A percentile compares a stretch with the other conserved stretches of the same genome.
phyloP scores from a whole-genome alignment of 35 echinoderm and acorn worm species.

The Strongylocentrotus purpuratus region DNA sequence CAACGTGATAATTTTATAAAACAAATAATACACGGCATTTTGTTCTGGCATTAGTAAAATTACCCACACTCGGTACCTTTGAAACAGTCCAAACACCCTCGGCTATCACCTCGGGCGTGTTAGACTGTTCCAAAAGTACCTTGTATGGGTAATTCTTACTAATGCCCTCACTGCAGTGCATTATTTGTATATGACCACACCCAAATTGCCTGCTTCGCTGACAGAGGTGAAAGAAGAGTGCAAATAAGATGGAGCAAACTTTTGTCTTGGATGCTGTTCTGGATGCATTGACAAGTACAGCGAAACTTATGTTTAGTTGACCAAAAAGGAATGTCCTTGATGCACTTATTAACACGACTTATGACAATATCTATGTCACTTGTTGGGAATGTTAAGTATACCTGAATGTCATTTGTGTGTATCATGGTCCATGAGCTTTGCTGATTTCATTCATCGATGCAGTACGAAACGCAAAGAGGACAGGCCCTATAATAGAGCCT shows the following conservation, averaged over 20 bases:
- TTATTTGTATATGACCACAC: not conserved
- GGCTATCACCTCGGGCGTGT: no score
- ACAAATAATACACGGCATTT: no score
- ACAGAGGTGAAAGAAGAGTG: not conserved
- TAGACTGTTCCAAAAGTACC: no score
- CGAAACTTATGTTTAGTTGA: not conserved
- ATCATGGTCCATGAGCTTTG: conserved; percentile 17
- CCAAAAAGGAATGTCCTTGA: not conserved
- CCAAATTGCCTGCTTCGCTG: not conserved
- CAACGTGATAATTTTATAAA: no score
- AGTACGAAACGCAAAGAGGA: not conserved
- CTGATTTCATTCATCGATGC: not conserved
- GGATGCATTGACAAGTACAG: not conserved
- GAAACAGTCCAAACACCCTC: no score
- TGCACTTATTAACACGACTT: not conserved
- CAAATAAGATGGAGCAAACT: not conserved
- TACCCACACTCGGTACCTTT: no score
- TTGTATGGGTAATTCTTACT: no score
- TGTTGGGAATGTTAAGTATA: not conserved
- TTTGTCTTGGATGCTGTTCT: not conserved
- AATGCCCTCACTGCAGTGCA: no score
- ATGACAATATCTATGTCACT: not conserved
- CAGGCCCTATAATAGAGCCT: not conserved
- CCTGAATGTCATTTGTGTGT: not conserved
- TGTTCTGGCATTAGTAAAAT: no score